phyloP scores from a whole-genome alignment of 1,140 invertebrate genomes.

The Plectrocnemia conspersa region DNA sequence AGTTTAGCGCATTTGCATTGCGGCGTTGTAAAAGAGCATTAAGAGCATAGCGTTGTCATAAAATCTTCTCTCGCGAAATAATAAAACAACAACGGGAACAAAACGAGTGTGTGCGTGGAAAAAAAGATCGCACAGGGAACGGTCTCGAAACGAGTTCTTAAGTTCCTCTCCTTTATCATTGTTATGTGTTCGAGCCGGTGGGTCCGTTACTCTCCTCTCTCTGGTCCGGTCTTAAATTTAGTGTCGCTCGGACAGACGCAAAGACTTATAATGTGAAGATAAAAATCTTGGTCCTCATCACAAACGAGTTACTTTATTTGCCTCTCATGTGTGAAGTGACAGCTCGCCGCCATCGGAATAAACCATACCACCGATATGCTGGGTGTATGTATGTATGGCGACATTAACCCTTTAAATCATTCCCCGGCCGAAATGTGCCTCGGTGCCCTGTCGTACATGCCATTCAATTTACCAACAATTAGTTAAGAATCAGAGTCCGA shows the following conservation, averaged over 20 bases:
- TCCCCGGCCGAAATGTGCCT: no score
- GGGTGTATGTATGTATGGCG: no score
- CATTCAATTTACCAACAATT: no score
- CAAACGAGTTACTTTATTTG: slow-evolving; percentile 16
- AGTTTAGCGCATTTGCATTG: not conserved
- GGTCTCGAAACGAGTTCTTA: slow-evolving; percentile 16
- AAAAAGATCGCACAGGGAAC: slow-evolving; percentile 6
- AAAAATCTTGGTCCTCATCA: slow-evolving; percentile 15
- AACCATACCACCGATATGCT: not conserved
- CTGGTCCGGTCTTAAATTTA: slow-evolving; percentile 21
- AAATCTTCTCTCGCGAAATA: slow-evolving; percentile 4
- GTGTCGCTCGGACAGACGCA: slow-evolving; percentile 21
- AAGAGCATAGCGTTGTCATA: slow-evolving; percentile 5
- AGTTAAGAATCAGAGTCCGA: no score
- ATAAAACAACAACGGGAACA: not conserved
- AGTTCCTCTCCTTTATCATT: slow-evolving; percentile 25
- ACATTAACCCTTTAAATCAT: no score
- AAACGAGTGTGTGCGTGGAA: not conserved
- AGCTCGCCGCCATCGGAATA: not conserved
- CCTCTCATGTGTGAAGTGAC: slow-evolving; percentile 11
- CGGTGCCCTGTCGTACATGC: no score
- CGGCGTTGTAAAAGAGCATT: not conserved
- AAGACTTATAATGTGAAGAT: slow-evolving; percentile 23
- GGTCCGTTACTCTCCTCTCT: slow-evolving; percentile 22
- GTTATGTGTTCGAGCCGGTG: slow-evolving; percentile 22